Evolutionary conservation across 2,113 vertebrate genomes (phyloP).

Genomic region (Chunga burmeisteri): DNA sequence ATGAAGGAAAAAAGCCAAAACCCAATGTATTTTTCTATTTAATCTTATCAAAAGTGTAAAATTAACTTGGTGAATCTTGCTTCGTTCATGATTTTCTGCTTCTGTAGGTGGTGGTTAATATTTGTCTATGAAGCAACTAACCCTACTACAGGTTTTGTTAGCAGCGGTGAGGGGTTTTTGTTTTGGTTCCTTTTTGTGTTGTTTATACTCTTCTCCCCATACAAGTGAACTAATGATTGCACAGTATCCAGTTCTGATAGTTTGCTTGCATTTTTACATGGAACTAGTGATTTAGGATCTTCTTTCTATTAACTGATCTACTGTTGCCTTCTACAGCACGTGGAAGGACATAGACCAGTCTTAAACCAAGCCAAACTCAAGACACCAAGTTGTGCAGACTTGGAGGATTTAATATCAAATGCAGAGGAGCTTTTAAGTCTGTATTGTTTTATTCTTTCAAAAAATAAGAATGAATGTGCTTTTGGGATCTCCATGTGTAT

Average conservation of each 20-base stretch:
- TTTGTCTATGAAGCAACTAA: neutral
- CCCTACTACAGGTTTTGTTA: neutral
- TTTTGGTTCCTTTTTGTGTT: neutral
- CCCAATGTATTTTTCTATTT: neutral
- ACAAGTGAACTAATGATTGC: neutral
- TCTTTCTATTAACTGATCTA: neutral
- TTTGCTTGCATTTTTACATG: fast-evolving
- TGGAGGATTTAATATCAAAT: neutral
- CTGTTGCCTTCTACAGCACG: neutral
- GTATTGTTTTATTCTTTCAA: neutral
- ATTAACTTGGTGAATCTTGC: neutral
- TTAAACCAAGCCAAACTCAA: neutral
- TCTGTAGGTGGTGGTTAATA: neutral
- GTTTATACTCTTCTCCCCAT: no score
- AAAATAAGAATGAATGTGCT: neutral
- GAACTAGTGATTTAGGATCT: neutral
- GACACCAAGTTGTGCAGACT: neutral
- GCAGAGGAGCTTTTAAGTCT: neutral
- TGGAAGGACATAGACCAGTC: neutral
- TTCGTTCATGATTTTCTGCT: neutral
- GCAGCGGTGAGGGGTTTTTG: neutral
- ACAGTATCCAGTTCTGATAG: neutral
- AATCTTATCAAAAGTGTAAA: neutral
- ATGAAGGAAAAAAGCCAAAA: fast-evolving
- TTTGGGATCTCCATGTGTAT: fast-evolving